Conservation (phyloP, 2,797 vertebrate species). For the Anguilla anguilla region DNA sequence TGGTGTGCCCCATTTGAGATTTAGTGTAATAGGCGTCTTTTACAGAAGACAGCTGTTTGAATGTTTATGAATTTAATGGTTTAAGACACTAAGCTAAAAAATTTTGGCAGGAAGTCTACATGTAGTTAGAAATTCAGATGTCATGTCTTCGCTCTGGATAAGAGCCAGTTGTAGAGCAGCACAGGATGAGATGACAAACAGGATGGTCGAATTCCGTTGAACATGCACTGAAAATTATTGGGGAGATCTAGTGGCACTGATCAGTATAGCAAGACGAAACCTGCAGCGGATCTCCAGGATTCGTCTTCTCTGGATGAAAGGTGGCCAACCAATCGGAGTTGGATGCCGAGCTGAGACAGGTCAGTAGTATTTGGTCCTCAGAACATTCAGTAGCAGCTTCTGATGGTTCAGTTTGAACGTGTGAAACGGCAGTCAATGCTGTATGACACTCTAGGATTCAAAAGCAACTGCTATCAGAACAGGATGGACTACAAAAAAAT, state of each 20-base stretch:
- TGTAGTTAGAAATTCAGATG: background rate
- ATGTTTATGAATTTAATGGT: background rate
- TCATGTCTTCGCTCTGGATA: background rate
- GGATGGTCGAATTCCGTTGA: background rate
- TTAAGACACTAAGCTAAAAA: background rate
- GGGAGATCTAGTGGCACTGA: constrained; percentile 56
- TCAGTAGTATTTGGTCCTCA: constrained; percentile 66
- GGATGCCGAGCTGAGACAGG: constrained; percentile 61
- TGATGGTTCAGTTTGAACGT: background rate
- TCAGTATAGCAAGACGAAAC: constrained; percentile 56
- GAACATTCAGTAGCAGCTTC: constrained; percentile 60
- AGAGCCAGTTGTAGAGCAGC: background rate
- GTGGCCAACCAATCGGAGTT: constrained; percentile 65
- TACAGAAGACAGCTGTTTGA: background rate
- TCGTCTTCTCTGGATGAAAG: constrained; percentile 61
- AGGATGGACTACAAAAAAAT: background rate
- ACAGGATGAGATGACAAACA: background rate
- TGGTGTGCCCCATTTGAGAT: background rate
- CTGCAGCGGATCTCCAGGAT: constrained; percentile 56
- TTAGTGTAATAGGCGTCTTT: background rate
- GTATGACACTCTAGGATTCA: constrained; percentile 60
- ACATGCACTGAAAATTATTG: background rate
- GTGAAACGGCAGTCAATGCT: constrained; percentile 54
- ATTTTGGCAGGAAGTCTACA: background rate
- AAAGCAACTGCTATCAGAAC: background rate